Evolutionary conservation across 2,888 invertebrate genomes (phyloP), one percentile per base, ranked within the genome.

Genomic region (Acleris cristana): DNA sequence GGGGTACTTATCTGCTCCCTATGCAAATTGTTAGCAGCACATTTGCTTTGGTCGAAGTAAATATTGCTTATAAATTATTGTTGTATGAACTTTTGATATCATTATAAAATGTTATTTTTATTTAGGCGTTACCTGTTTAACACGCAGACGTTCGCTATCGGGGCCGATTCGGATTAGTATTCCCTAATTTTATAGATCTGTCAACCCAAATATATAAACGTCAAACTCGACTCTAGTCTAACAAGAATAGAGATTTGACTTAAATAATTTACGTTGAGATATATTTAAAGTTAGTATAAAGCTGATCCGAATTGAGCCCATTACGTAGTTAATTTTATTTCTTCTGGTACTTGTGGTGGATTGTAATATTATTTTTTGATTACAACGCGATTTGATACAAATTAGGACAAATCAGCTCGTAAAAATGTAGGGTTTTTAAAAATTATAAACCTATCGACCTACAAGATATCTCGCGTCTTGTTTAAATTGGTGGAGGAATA

Each of bases 321-420:
- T 40, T 65, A n/a, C 56, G 49, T 65, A 49, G 59, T 62, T 66
- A 45, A n/a, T 58, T 65, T 62, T 21, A 56, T 66, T 66, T 65
- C 60, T 66, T 65, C 60, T 61, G 57, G 52, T 52, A 52, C 45
- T 55, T 62, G 61, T 55, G 66, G 61, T 66, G 66, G 56, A 66
- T 66, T 66, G 66, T 66, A 61, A 60, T 34, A 21, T 53, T 56
- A 57, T 52, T 16, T 51, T 61, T 62, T 56, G 45, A 53, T 64
- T 57, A 45, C 48, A 44, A 44, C 45, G 16, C 52, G 66, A 45
- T 52, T 52, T 14, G 19, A 51, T 51, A 60, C 40, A 40, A 14
- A 18, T 51, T 55, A 7, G n/a, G 51, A 60, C 61, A 26, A 51
- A 45, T 56, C 51, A 45, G 21, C 18, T 62, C 56, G 51, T 56